A percentile compares a stretch with the other conserved stretches of the same genome.
phyloP scores from a whole-genome alignment of 1,140 invertebrate species.

The Marisa cornuarietis region DNA sequence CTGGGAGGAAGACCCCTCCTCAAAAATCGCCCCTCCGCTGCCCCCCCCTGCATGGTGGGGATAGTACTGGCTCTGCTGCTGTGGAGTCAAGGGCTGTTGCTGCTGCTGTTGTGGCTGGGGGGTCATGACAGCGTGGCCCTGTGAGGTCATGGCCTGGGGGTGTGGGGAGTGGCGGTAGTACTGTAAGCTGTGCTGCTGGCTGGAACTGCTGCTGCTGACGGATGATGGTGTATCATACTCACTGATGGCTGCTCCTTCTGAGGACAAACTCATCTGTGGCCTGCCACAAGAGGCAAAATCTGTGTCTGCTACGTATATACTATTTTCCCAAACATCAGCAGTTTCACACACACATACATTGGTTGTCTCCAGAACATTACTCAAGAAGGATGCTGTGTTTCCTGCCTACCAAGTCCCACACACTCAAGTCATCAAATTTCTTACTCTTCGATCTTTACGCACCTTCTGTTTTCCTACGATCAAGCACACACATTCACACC shows the following conservation, averaged over 20 bases:
- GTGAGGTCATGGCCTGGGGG: slow-evolving; percentile 9
- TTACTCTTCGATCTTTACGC: background rate
- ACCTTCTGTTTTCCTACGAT: too few relatives aligned
- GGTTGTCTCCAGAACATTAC: background rate
- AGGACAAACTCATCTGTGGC: slow-evolving; percentile 4
- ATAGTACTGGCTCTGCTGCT: slow-evolving; percentile 14
- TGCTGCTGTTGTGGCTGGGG: slow-evolving; percentile 8
- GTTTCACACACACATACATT: background rate
- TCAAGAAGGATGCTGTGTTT: background rate
- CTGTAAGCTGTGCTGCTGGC: background rate
- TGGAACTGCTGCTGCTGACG: background rate
- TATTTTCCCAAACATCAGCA: background rate
- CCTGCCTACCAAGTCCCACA: too few relatives aligned
- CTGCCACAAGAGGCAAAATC: background rate
- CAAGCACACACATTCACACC: background rate
- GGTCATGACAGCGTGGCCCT: slow-evolving; percentile 10
- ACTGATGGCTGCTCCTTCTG: slow-evolving; percentile 14
- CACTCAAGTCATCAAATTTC: too few relatives aligned
- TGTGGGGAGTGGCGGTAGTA: slow-evolving; percentile 11
- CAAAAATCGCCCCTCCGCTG: slow-evolving; percentile 15
- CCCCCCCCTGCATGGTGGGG: background rate
- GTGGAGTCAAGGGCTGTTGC: slow-evolving; percentile 14
- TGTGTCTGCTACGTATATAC: background rate
- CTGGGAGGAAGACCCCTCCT: slow-evolving; percentile 28
- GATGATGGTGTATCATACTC: slow-evolving; percentile 15